phyloP scores from a whole-genome alignment of 2,797 vertebrate species.

The Typhlichthys eigenmanni region DNA sequence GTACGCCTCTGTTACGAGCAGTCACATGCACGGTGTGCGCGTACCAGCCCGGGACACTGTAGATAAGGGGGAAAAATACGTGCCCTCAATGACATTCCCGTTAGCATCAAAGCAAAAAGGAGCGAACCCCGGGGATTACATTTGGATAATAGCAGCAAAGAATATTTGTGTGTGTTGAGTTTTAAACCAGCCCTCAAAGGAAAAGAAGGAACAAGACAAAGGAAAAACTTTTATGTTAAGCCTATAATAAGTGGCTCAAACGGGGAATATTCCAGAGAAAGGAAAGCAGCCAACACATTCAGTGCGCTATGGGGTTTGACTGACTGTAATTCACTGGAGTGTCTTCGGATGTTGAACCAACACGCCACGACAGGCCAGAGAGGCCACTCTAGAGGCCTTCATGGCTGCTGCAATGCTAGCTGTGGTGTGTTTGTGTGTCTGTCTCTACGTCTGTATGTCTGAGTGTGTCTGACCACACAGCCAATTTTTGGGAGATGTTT shows the following conservation, averaged over 20 bases:
- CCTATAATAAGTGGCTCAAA: constrained; percentile 4
- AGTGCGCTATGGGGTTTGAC: not conserved
- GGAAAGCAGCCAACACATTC: constrained; percentile 1
- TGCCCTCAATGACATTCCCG: no score
- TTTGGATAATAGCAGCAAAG: not conserved
- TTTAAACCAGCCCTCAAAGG: constrained; percentile 1
- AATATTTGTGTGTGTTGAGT: not conserved
- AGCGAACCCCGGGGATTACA: no score
- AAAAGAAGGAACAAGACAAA: not conserved
- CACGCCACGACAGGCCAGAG: constrained; percentile 20
- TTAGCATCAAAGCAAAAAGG: no score
- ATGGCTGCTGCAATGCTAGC: not conserved
- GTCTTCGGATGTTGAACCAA: constrained; percentile 20
- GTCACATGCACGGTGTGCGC: not conserved
- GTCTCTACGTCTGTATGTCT: constrained; percentile 2
- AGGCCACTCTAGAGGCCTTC: constrained; percentile 13
- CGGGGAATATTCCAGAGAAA: not conserved
- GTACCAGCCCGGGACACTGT: no score
- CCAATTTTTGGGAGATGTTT: constrained; percentile 28
- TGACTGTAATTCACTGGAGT: constrained; percentile 14
- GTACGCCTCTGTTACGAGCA: not conserved
- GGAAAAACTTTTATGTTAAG: not conserved
- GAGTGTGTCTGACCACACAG: constrained; percentile 9
- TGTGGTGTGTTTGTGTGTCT: constrained; percentile 2
- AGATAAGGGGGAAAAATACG: no score